Evolutionary conservation across 2,797 vertebrate species (phyloP).

Genomic region (Lepus townsendii): DNA sequence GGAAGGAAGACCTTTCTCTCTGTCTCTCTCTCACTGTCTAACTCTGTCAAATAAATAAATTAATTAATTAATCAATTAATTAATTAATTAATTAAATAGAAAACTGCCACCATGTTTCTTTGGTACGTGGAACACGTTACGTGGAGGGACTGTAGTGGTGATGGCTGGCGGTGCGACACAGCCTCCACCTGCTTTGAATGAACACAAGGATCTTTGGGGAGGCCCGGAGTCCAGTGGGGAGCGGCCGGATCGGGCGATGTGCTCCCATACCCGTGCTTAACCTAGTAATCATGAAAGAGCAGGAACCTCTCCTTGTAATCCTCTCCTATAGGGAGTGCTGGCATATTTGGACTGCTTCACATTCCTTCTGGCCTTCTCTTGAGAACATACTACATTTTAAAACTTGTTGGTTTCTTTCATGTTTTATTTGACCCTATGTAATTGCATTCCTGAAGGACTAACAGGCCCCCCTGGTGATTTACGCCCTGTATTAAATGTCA

Average conservation of each 20-base stretch:
- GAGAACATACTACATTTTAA: slow-evolving; percentile 98
- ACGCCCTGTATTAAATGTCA: slow-evolving; percentile 97
- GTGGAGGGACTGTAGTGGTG: slow-evolving; percentile 1
- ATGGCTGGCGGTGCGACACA: background rate
- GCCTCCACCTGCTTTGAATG: slow-evolving; percentile 87
- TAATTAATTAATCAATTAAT: too few species aligned
- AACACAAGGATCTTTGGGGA: slow-evolving; percentile 74
- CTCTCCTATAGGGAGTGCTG: slow-evolving; percentile 94
- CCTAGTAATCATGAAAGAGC: slow-evolving; percentile 87
- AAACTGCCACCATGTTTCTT: background rate
- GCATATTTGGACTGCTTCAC: slow-evolving; percentile 98
- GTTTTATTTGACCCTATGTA: slow-evolving; percentile 99
- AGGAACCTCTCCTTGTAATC: slow-evolving; percentile 89
- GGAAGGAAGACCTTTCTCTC: too few species aligned
- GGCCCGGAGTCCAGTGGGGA: slow-evolving; percentile 70
- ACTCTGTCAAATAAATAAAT: too few species aligned
- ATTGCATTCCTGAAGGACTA: slow-evolving; percentile 99
- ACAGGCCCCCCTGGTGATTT: slow-evolving; percentile 97
- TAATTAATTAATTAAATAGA: background rate
- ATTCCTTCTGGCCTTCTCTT: slow-evolving; percentile 96
- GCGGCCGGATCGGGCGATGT: slow-evolving; percentile 66
- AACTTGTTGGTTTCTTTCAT: slow-evolving; percentile 99
- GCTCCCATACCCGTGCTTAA: slow-evolving; percentile 79
- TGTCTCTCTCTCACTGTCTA: too few species aligned
- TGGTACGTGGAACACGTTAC: slow-evolving; percentile 15